phyloP scores from a whole-genome alignment of 2,888 invertebrate genomes.

The Lypha dubia region DNA sequence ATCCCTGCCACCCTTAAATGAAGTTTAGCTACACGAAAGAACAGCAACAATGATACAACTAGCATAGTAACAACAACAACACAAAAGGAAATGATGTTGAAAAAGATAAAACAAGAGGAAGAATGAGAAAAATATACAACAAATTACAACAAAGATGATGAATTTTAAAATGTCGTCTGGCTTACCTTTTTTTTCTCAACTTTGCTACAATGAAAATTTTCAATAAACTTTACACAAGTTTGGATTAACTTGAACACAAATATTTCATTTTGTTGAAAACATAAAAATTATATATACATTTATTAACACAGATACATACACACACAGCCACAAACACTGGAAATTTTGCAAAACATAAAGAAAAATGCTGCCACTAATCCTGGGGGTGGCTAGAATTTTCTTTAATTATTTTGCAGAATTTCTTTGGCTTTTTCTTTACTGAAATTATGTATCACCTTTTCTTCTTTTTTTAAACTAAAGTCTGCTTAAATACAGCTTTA shows the following conservation, averaged over 20 bases:
- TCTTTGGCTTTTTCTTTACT: conserved; percentile 3
- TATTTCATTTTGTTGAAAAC: conserved; percentile 3
- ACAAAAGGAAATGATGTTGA: conserved; percentile 19
- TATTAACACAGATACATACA: not conserved
- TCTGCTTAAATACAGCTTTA: conserved; percentile 56
- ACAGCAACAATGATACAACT: conserved; percentile 20
- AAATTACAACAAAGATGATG: conserved; percentile 58
- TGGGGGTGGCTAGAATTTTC: conserved; percentile 78
- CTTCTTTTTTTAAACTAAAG: conserved; percentile 35
- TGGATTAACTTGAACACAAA: not conserved
- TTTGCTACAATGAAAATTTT: not conserved
- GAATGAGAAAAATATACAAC: conserved; percentile 37
- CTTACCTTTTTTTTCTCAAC: conserved; percentile 62
- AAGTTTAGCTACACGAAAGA: conserved; percentile 57
- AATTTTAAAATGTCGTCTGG: conserved; percentile 64
- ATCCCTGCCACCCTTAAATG: conserved; percentile 63
- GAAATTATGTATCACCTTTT: conserved; percentile 43
- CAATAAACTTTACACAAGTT: conserved; percentile 5
- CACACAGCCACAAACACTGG: conserved; percentile 4
- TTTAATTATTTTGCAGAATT: conserved; percentile 60
- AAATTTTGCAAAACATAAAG: conserved; percentile 63
- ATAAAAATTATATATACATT: not conserved
- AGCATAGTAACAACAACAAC: conserved; percentile 17
- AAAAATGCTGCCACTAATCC: conserved; percentile 80
- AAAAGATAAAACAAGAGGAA: conserved; percentile 29